These are phyloP conservation scores for Botia almorhae DNA, from an alignment of 2,797 vertebrate species.

Conservation along the genomic window DNA sequence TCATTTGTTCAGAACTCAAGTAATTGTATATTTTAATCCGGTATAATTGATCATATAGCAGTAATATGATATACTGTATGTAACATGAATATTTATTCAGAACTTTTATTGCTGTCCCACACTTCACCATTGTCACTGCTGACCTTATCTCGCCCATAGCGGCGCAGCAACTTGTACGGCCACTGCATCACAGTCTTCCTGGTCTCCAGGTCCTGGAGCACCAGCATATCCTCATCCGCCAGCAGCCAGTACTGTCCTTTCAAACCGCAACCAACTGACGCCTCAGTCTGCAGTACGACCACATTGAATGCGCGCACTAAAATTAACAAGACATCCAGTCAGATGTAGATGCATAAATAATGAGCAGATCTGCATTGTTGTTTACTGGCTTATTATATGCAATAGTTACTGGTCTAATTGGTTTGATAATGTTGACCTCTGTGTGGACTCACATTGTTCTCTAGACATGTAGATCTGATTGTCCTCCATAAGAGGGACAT, in stretches of 20 bases:
- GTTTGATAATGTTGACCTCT: background rate
- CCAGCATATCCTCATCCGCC: conserved; percentile 76
- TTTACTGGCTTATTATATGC: too few species aligned
- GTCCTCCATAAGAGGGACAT: conserved; percentile 83
- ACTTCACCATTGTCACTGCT: conserved; percentile 19
- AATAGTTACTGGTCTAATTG: too few species aligned
- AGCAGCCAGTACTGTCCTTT: conserved; percentile 83
- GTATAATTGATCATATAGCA: too few species aligned
- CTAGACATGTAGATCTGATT: conserved; percentile 88
- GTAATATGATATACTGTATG: too few species aligned
- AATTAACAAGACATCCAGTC: background rate
- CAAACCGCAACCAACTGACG: conserved; percentile 82
- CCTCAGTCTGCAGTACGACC: conserved; percentile 82
- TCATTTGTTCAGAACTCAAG: too few species aligned
- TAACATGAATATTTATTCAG: too few species aligned
- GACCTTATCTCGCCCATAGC: conserved; percentile 92
- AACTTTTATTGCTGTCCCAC: background rate
- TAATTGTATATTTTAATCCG: too few species aligned
- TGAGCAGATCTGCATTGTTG: too few species aligned
- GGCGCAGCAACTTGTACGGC: conserved; percentile 89
- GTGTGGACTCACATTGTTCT: conserved; percentile 78
- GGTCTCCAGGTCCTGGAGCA: conserved; percentile 78
- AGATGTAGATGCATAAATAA: too few species aligned
- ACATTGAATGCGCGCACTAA: conserved; percentile 85
- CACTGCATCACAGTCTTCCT: conserved; percentile 77